phyloP scores from a whole-genome alignment of 1,140 invertebrate genomes.

The Lerema accius region DNA sequence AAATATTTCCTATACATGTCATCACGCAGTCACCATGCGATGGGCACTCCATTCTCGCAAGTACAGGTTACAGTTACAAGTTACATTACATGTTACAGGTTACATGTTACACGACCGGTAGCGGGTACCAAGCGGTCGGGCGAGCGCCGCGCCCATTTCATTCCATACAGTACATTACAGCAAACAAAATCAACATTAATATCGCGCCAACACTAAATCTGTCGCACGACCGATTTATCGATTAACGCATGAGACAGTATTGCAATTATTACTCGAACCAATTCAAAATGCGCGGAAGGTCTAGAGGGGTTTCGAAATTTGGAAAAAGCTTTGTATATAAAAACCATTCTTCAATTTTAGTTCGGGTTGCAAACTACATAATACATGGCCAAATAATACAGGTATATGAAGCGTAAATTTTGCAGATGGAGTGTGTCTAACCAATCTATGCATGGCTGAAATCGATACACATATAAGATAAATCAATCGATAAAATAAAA shows the following conservation, averaged over 20 bases:
- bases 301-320: slow-evolving; percentile 64
- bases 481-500: slow-evolving; percentile 59
- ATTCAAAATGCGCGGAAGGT: slow-evolving; percentile 76
- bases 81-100: slow-evolving; percentile 31
- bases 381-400: slow-evolving; percentile 58
- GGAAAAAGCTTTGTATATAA: slow-evolving; percentile 55
- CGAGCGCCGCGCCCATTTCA: slow-evolving; percentile 34
- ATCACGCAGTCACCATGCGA: slow-evolving; percentile 56
- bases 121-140: slow-evolving; percentile 34
- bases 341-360: slow-evolving; percentile 50
- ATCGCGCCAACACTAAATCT: slow-evolving; percentile 46
- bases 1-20: slow-evolving; percentile 74
- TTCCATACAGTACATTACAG: slow-evolving; percentile 44
- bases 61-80: slow-evolving; percentile 24
- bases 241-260: slow-evolving; percentile 29
- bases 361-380: slow-evolving; percentile 64
- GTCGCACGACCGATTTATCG: slow-evolving; percentile 43
- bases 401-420: slow-evolving; percentile 65
- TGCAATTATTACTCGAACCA: slow-evolving; percentile 55
- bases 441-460: slow-evolving; percentile 69
- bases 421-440: slow-evolving; percentile 62
- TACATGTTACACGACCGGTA: slow-evolving; percentile 6
- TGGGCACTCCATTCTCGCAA: slow-evolving; percentile 36
- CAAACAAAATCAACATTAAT: slow-evolving; percentile 70
- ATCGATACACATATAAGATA: slow-evolving; percentile 73